phyloP scores from a whole-genome alignment of 2,797 vertebrate genomes.

The Sebastes iracundus region DNA sequence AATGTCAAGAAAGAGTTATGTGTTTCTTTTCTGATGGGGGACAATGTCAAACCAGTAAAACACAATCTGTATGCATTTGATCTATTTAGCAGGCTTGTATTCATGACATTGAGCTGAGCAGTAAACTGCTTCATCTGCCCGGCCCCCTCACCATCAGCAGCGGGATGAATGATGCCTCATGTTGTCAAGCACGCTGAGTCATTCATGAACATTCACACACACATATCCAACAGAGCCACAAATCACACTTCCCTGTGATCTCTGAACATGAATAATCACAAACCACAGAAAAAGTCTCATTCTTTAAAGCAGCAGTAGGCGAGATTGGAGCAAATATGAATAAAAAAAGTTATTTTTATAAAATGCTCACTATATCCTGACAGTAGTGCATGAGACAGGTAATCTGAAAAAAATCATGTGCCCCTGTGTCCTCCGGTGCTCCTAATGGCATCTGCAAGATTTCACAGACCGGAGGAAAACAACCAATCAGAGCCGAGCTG shows the following conservation, averaged over 20 bases:
- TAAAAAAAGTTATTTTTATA: no score
- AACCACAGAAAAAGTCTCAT: neutral
- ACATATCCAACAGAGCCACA: conserved; percentile 1
- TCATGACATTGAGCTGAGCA: conserved; percentile 15
- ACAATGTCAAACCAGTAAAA: conserved; percentile 29
- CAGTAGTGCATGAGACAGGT: no score
- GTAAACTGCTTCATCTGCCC: neutral
- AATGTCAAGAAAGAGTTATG: neutral
- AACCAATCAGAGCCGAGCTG: no score
- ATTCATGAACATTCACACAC: neutral
- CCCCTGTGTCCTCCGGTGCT: no score
- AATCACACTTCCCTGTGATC: neutral
- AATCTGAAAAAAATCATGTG: no score
- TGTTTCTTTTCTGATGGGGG: neutral
- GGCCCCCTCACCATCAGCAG: neutral
- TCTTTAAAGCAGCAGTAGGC: neutral
- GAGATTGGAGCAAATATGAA: no score
- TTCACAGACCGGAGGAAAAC: no score
- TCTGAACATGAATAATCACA: neutral
- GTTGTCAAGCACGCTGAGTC: neutral
- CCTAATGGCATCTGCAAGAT: no score
- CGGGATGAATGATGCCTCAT: conserved; percentile 4
- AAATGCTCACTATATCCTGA: no score
- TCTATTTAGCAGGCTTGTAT: conserved; percentile 5
- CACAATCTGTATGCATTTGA: conserved; percentile 11